phyloP scores from a whole-genome alignment of 2,888 invertebrate species.

The Himalopsyche anomala region DNA sequence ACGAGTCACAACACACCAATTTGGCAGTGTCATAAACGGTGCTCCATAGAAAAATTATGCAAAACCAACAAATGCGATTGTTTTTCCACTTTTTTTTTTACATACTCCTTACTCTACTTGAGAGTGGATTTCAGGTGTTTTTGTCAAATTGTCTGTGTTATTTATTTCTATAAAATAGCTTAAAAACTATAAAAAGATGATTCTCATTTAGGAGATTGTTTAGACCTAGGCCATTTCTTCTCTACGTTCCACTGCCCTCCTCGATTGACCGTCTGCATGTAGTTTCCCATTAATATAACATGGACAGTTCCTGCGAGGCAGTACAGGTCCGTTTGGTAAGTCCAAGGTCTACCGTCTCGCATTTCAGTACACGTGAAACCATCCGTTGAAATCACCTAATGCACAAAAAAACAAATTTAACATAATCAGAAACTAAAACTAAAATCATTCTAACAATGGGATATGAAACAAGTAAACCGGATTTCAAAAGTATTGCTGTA shows the following conservation, averaged over 20 bases:
- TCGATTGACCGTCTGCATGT: constrained; percentile 87
- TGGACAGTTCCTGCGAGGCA: constrained; percentile 93
- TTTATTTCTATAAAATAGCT: too few species aligned
- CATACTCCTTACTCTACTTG: too few species aligned
- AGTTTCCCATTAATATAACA: constrained; percentile 90
- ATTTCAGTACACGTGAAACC: constrained; percentile 93
- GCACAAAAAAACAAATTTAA: neutral
- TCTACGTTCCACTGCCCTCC: constrained; percentile 83
- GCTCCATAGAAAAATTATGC: too few species aligned
- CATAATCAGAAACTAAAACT: neutral
- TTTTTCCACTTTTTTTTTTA: too few species aligned
- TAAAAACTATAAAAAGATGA: too few species aligned
- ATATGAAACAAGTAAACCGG: too few species aligned
- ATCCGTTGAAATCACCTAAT: constrained; percentile 83
- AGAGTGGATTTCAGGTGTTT: too few species aligned
- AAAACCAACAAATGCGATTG: too few species aligned
- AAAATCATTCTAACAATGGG: neutral
- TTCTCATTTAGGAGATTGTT: neutral
- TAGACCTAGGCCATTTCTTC: constrained; percentile 83
- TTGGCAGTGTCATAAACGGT: too few species aligned
- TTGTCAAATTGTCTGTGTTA: too few species aligned
- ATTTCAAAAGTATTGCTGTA: neutral
- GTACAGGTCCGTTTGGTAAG: constrained; percentile 94
- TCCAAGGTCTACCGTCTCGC: constrained; percentile 94
- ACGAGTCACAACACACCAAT: too few species aligned